These are phyloP conservation scores for Kuschelorhynchus macadamiae DNA, from an alignment of 2,888 invertebrate species.

Conservation along the genomic window DNA sequence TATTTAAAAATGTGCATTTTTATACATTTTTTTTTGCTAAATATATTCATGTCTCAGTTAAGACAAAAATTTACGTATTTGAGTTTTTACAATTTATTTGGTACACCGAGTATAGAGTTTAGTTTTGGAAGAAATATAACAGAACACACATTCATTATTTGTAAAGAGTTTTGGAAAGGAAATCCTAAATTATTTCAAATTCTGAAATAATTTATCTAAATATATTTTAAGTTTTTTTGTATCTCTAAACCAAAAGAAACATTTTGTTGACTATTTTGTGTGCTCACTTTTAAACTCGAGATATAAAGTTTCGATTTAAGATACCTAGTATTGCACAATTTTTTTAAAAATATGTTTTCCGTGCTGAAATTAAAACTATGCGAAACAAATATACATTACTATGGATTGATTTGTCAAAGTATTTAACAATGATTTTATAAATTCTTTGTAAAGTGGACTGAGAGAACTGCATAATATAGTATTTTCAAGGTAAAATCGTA, in stretches of 20 bases:
- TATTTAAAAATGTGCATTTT: slow-evolving; percentile 68
- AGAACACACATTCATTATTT: slow-evolving; percentile 15
- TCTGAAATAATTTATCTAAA: too few relatives aligned
- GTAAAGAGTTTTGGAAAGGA: too few relatives aligned
- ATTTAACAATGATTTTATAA: slow-evolving; percentile 32
- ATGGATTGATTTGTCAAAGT: not conserved
- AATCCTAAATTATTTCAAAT: too few relatives aligned
- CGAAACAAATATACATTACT: not conserved
- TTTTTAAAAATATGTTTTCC: slow-evolving; percentile 41
- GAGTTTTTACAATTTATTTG: slow-evolving; percentile 64
- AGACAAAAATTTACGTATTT: slow-evolving; percentile 64
- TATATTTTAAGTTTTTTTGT: too few relatives aligned
- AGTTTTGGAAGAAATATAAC: slow-evolving; percentile 64
- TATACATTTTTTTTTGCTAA: slow-evolving; percentile 63
- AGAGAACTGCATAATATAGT: slow-evolving; percentile 15
- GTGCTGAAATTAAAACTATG: slow-evolving; percentile 28
- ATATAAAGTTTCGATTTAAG: slow-evolving; percentile 6
- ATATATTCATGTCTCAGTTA: slow-evolving; percentile 57
- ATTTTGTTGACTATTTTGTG: too few relatives aligned
- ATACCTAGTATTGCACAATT: slow-evolving; percentile 38
- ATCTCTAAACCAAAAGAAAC: too few relatives aligned
- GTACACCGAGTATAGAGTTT: slow-evolving; percentile 63
- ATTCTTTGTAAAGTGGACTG: slow-evolving; percentile 34
- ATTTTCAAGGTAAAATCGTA: slow-evolving; percentile 3
- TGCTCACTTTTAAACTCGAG: not conserved